Evolutionary conservation across 2,797 vertebrate species (phyloP), one percentile per base, ranked within the genome.

Genomic region (Intellagama lesueurii): DNA sequence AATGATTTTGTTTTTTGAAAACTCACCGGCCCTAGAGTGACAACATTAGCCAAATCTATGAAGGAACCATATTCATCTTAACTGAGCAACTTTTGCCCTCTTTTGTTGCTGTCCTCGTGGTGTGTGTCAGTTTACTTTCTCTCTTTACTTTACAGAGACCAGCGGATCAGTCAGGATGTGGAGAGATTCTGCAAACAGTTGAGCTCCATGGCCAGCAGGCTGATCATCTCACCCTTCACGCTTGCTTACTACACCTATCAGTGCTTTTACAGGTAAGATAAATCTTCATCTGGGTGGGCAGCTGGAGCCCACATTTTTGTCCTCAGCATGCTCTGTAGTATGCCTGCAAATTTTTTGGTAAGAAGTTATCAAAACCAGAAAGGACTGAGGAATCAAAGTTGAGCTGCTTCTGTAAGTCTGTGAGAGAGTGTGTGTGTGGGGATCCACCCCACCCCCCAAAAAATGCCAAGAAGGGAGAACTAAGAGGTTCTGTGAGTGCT

Each of bases 131-230:
- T 35, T 81, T 8, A 0, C 69, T 44, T 49, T 68, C 73, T 60
- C 91, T 80, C 79, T 87, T 56, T 92, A 88, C 88, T 87, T 93
- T 79, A 56, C 94, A 99, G 99, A 90, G 99, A 99, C 96, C 99
- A 99, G 97, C 97, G 99, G 14, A 99, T 99, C 96, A 99, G 98
- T 95, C 99, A 99, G 96, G 99, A 99, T 6, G 97, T 97, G 77
- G 99, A 99, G 94, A 97, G 98, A 81, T 95, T 99, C 94, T 99
- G 99, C 95, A 98, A 96, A 89, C 98, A 99, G 95, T 97, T 99
- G 96, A 99, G 98, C 97, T 97, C 96, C 91, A 98, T 99, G 97
- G 98, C 98, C 28, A 98, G 98, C 94, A 98, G 98, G 56, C 93
- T 99, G 11, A 95, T 99, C 69, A 92, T 98, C 79, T 99, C 99